A percentile compares a stretch with the other conserved stretches of the same genome.
Evolutionary conservation across 2,797 vertebrate genomes (phyloP).

Genomic region (Amphiprion clarkii): DNA sequence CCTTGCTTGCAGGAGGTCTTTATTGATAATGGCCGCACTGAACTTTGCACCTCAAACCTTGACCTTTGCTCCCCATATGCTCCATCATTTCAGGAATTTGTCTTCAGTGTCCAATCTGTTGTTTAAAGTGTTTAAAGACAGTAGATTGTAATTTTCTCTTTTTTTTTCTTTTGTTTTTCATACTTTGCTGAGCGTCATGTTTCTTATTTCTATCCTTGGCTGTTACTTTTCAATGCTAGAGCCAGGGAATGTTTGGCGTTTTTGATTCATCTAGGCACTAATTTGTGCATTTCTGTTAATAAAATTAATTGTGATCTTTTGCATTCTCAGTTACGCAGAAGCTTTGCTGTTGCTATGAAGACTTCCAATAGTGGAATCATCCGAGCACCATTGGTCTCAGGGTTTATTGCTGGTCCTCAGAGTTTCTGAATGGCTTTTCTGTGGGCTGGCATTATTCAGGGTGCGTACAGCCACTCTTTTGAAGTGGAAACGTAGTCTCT

Average conservation of each 20-base stretch:
- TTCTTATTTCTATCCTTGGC: neutral
- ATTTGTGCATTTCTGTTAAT: neutral
- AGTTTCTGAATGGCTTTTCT: slow-evolving; percentile 67
- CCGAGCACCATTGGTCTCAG: slow-evolving; percentile 52
- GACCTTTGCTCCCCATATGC: slow-evolving; percentile 73
- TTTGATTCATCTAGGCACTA: neutral
- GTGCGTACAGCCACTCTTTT: slow-evolving; percentile 77
- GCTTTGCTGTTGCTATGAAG: slow-evolving; percentile 16
- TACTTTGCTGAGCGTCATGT: neutral
- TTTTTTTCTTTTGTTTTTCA: neutral
- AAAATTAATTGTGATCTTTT: slow-evolving; percentile 13
- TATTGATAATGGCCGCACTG: slow-evolving; percentile 75
- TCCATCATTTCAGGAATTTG: slow-evolving; percentile 77
- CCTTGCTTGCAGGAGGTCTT: slow-evolving; percentile 66
- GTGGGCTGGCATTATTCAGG: slow-evolving; percentile 71
- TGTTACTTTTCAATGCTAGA: neutral
- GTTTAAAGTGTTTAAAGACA: slow-evolving; percentile 55
- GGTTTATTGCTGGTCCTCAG: slow-evolving; percentile 61
- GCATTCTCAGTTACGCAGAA: slow-evolving; percentile 2
- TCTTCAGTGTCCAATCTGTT: slow-evolving; percentile 58
- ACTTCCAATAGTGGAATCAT: slow-evolving; percentile 39
- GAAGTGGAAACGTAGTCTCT: slow-evolving; percentile 78
- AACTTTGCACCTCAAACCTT: slow-evolving; percentile 80
- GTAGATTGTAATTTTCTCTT: slow-evolving; percentile 1
- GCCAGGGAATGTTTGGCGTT: neutral